phyloP scores from a whole-genome alignment of 2,797 vertebrate genomes.

The Gallinago nigripennis region DNA sequence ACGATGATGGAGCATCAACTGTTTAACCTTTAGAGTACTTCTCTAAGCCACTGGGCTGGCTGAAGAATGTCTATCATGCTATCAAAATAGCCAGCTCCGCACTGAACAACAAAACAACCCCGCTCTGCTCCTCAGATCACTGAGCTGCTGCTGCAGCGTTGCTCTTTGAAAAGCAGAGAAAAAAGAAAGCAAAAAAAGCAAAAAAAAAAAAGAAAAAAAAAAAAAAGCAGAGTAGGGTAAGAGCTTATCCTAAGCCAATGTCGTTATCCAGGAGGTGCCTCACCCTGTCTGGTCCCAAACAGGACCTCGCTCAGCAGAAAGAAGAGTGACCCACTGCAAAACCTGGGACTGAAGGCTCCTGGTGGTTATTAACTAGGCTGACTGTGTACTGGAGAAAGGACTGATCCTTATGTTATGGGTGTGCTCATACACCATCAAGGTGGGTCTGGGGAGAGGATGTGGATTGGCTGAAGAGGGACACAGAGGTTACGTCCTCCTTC shows the following conservation, averaged over 20 bases:
- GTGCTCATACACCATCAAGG: background rate
- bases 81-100: background rate
- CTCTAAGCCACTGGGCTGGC: background rate
- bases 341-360: background rate
- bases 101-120: background rate
- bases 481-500: background rate
- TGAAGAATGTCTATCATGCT: background rate
- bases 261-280: background rate
- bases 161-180: background rate
- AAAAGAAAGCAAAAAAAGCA: background rate
- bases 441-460: background rate
- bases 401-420: background rate
- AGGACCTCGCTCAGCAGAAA: background rate
- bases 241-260: background rate
- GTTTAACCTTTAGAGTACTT: constrained; percentile 10
- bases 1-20: background rate
- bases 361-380: background rate
- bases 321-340: background rate
- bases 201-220: background rate
- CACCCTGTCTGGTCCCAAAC: background rate
- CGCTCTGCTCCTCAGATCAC: rapidly evolving
- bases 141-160: background rate
- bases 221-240: background rate
- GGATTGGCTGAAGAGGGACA: background rate
- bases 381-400: background rate